A percentile compares a stretch with the other conserved stretches of the same genome.
Evolutionary conservation across 2,888 invertebrate species (phyloP).

Genomic region (Unio delphinus): DNA sequence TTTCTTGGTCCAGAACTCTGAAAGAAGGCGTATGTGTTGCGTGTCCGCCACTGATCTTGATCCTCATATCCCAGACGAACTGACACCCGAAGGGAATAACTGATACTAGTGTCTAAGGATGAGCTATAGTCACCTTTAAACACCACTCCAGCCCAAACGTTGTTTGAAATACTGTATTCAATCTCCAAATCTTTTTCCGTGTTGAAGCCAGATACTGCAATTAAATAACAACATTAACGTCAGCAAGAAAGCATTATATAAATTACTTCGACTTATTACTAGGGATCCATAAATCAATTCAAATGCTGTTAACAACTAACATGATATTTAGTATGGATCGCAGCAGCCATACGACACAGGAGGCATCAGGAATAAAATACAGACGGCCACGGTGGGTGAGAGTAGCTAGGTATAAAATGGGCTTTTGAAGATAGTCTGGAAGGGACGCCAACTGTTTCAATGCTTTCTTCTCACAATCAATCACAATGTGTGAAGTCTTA

Average conservation of each 20-base stretch:
- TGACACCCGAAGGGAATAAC: slow-evolving; percentile 37
- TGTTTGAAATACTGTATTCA: not conserved
- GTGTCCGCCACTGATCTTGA: slow-evolving; percentile 35
- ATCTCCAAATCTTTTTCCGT: too few species aligned
- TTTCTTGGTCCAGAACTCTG: slow-evolving; percentile 33
- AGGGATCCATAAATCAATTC: too few species aligned
- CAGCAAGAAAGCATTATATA: too few species aligned
- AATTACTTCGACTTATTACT: too few species aligned
- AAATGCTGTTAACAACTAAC: too few species aligned
- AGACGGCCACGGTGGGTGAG: slow-evolving; percentile 87
- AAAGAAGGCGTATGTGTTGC: slow-evolving; percentile 29
- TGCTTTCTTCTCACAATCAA: slow-evolving; percentile 81
- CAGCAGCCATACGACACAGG: too few species aligned
- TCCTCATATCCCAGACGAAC: slow-evolving; percentile 7
- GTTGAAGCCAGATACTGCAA: too few species aligned
- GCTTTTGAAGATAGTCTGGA: slow-evolving; percentile 79
- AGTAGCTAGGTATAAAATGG: slow-evolving; percentile 85
- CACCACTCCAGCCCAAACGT: slow-evolving; percentile 34
- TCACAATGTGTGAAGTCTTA: too few species aligned
- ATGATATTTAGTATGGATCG: too few species aligned
- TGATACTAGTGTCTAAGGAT: slow-evolving; percentile 17
- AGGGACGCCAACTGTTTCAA: slow-evolving; percentile 80
- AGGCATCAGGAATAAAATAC: too few species aligned
- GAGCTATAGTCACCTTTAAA: slow-evolving; percentile 24
- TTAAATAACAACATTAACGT: too few species aligned